A percentile compares a stretch with the other conserved stretches of the same genome.
Conservation (phyloP, 2,888 invertebrate genomes). For the Macaria notata region DNA sequence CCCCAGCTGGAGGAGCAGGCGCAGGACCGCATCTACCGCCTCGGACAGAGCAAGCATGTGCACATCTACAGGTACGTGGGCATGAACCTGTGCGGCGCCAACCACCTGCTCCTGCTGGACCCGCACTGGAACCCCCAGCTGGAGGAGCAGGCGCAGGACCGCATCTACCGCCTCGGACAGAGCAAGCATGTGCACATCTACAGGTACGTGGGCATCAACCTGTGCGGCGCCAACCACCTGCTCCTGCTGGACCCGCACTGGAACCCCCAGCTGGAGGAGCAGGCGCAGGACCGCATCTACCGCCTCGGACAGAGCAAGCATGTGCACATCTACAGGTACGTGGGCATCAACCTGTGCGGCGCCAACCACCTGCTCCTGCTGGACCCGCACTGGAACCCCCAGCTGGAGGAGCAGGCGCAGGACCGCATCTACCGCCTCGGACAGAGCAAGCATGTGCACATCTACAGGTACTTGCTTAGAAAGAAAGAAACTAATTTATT, state of each 20-base stretch:
- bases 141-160: constrained; percentile 96
- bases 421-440: constrained; percentile 97
- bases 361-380: constrained; percentile 95
- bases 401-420: constrained; percentile 96
- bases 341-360: constrained; percentile 88
- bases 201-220: constrained; percentile 15
- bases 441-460: constrained; percentile 89
- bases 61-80: constrained; percentile 76
- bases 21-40: constrained; percentile 95
- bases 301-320: constrained; percentile 92
- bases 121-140: constrained; percentile 99
- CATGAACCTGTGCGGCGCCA: constrained; percentile 88
- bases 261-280: constrained; percentile 98
- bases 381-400: constrained; percentile 99
- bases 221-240: constrained; percentile 93
- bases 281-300: constrained; percentile 97
- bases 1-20: constrained; percentile 97
- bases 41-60: constrained; percentile 93
- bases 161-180: constrained; percentile 96
- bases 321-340: constrained; percentile 84
- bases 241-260: constrained; percentile 96
- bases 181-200: constrained; percentile 87
- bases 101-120: constrained; percentile 94
- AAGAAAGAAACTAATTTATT: no score
- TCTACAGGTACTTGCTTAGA: constrained; percentile 53